Percentiles rank a stretch among this genome's conserved stretches.
These are phyloP conservation scores for Microctonus brassicae DNA, from an alignment of 2,888 invertebrate species.

Conservation along the genomic window DNA sequence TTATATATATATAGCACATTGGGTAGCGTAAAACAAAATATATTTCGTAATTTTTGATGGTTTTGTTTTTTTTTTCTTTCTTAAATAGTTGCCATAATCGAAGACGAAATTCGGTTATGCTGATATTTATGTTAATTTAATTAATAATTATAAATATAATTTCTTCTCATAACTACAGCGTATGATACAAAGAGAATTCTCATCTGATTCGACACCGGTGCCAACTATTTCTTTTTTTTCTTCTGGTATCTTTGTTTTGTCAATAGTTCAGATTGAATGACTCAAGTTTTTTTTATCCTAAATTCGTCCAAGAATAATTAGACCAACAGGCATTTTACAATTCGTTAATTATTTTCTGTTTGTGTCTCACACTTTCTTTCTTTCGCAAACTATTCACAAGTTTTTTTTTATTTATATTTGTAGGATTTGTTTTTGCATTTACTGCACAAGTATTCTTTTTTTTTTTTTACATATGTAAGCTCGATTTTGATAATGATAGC, in stretches of 20 bases:
- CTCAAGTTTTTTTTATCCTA: slow-evolving; percentile 10
- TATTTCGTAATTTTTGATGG: not conserved
- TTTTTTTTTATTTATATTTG: not conserved
- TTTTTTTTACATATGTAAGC: not conserved
- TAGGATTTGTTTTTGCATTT: slow-evolving; percentile 22
- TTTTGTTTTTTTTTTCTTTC: not conserved
- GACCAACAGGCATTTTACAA: not conserved
- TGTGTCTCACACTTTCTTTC: not conserved
- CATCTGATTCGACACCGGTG: slow-evolving; percentile 48
- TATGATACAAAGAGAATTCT: slow-evolving; percentile 59
- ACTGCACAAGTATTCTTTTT: slow-evolving; percentile 12
- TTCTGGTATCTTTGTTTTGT: too few relatives aligned
- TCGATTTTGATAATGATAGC: not conserved
- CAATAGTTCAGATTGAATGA: too few relatives aligned
- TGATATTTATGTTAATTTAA: slow-evolving; percentile 31
- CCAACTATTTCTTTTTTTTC: slow-evolving; percentile 22
- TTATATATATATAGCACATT: slow-evolving; percentile 6
- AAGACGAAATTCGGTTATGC: slow-evolving; percentile 42
- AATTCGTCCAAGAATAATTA: not conserved
- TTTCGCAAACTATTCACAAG: not conserved
- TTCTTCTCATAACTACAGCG: slow-evolving; percentile 60
- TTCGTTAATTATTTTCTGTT: not conserved
- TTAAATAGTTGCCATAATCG: slow-evolving; percentile 33
- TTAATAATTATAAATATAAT: slow-evolving; percentile 59
- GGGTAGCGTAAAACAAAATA: slow-evolving; percentile 11